Evolutionary conservation across 2,797 vertebrate genomes (phyloP).

Genomic region (Trachurus trachurus): DNA sequence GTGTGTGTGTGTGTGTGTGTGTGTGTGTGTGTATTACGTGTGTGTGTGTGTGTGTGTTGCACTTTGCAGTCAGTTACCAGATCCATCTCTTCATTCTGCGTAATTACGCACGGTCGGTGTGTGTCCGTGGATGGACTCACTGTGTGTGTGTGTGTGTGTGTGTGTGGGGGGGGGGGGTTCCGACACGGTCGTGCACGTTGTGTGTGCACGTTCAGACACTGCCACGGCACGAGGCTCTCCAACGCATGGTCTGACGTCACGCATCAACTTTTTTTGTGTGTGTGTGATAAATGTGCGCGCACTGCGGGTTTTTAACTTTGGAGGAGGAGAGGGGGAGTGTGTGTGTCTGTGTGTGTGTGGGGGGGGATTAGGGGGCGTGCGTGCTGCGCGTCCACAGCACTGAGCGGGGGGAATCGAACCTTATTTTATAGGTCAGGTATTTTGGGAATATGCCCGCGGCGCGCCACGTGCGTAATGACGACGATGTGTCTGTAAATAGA

Average conservation of each 20-base stretch:
- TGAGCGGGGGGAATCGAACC: not conserved
- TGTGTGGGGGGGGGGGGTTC: no score
- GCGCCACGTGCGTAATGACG: slow-evolving; percentile 70
- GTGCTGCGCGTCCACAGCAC: not conserved
- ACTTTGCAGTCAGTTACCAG: no score
- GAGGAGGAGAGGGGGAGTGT: no score
- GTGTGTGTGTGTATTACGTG: no score
- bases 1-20: not conserved
- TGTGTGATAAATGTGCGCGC: slow-evolving; percentile 14
- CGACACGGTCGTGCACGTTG: no score
- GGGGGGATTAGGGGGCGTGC: no score
- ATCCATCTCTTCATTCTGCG: slow-evolving; percentile 11
- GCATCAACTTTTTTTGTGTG: slow-evolving; percentile 34
- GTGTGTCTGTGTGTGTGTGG: no score
- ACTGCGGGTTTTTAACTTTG: slow-evolving; percentile 19
- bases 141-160: no score
- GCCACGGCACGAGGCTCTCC: not conserved
- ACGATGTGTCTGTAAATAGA: not conserved
- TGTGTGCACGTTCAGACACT: not conserved
- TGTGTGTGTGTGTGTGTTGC: no score
- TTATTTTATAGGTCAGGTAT: slow-evolving; percentile 55
- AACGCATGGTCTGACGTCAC: slow-evolving; percentile 55
- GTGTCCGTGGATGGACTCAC: no score
- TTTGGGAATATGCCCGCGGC: slow-evolving; percentile 50
- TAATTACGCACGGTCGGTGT: slow-evolving; percentile 48